Percentiles rank a stretch among this genome's conserved stretches.
Evolutionary conservation across 2,888 invertebrate species (phyloP).

Genomic region (Drosophila atripex): DNA sequence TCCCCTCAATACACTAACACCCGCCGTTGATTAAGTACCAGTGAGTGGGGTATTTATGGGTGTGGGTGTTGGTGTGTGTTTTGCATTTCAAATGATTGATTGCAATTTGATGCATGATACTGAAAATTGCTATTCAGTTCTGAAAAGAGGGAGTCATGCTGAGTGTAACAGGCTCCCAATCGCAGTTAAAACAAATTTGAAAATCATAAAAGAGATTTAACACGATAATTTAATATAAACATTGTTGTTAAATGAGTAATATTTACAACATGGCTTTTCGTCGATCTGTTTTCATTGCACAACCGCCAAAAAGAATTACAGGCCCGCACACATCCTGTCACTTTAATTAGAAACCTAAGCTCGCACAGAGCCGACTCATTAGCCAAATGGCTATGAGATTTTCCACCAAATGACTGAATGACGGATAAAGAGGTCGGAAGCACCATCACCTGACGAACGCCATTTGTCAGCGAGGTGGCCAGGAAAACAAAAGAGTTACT

Average conservation of each 20-base stretch:
- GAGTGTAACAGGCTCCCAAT: slow-evolving; percentile 12
- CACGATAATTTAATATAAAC: not conserved
- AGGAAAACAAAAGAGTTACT: slow-evolving; percentile 26
- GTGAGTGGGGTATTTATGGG: slow-evolving; percentile 1
- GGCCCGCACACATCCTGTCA: slow-evolving; percentile 13
- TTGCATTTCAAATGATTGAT: slow-evolving; percentile 69
- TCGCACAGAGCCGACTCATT: slow-evolving; percentile 37
- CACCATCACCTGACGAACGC: slow-evolving; percentile 28
- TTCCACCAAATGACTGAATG: not conserved
- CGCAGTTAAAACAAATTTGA: slow-evolving; percentile 7
- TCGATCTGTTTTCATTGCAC: not conserved
- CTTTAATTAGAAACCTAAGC: slow-evolving; percentile 19
- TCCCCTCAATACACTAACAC: slow-evolving; percentile 10
- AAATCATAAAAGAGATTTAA: not conserved
- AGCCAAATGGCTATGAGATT: slow-evolving; percentile 21
- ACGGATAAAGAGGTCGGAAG: not conserved
- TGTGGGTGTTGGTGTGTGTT: slow-evolving; percentile 18
- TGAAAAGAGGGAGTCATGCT: slow-evolving; percentile 1
- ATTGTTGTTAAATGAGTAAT: not conserved
- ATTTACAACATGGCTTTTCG: not conserved
- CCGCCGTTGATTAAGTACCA: slow-evolving; percentile 27
- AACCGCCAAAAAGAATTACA: not conserved
- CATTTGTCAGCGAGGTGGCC: slow-evolving; percentile 22
- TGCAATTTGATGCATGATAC: slow-evolving; percentile 59
- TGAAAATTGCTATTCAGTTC: slow-evolving; percentile 50